Percentiles rank a stretch among this genome's conserved stretches.
Conservation (phyloP, 2,113 vertebrate species). For the Microtus ochrogaster region DNA sequence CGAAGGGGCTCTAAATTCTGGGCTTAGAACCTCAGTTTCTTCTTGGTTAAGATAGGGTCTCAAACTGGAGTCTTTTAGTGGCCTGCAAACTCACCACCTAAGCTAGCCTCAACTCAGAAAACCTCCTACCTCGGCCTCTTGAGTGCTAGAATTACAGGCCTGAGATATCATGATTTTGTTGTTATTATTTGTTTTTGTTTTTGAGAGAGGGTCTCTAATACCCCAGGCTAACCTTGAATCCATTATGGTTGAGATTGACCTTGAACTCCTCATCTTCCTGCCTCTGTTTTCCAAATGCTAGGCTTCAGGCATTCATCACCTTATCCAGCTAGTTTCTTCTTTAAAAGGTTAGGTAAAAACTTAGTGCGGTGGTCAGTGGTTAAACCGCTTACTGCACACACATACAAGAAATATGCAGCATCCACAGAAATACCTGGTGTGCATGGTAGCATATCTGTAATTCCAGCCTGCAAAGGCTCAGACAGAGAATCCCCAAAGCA, state of each 20-base stretch:
- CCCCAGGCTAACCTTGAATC: neutral
- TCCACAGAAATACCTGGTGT: neutral
- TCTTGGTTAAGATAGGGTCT: neutral
- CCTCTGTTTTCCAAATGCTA: neutral
- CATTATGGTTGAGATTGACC: neutral
- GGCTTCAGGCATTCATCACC: neutral
- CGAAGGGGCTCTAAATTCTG: neutral
- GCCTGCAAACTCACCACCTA: neutral
- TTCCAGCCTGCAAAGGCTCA: neutral
- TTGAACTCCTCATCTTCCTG: neutral
- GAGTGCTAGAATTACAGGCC: neutral
- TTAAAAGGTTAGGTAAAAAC: neutral
- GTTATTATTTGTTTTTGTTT: neutral
- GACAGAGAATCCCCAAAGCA: neutral
- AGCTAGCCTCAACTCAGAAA: neutral
- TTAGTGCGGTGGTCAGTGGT: neutral
- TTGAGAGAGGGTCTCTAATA: neutral
- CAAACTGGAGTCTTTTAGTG: neutral
- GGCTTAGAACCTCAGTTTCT: neutral
- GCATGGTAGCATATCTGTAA: neutral
- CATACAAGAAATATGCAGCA: neutral
- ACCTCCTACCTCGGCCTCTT: neutral
- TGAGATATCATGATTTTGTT: neutral
- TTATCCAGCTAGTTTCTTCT: neutral
- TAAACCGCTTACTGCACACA: neutral